Evolutionary conservation across 2,113 vertebrate species (phyloP).

Genomic region (Nothobranchius kuhntae): DNA sequence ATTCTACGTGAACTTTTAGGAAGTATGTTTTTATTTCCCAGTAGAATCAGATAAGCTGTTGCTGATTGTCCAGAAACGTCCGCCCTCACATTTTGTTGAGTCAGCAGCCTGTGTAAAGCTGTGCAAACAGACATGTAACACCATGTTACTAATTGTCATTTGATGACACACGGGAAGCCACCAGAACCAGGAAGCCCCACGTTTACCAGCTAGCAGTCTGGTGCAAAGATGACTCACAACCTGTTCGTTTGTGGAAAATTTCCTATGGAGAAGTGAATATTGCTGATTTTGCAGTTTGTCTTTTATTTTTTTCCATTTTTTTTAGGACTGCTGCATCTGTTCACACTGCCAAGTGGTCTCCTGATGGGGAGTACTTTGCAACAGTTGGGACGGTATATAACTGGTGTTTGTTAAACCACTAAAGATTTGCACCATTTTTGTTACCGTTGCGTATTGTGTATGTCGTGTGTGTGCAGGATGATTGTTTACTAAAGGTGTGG

Average conservation of each 20-base stretch:
- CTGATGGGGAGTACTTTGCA: conserved; percentile 98
- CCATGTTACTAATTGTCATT: conserved; percentile 36
- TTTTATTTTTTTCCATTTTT: conserved; percentile 19
- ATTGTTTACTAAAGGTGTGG: conserved; percentile 98
- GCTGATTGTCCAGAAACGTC: too few relatives aligned
- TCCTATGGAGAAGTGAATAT: conserved; percentile 42
- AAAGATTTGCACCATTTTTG: not conserved
- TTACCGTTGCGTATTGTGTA: not conserved
- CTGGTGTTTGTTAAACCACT: not conserved
- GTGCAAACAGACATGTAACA: conserved; percentile 30
- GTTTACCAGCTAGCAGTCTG: too few relatives aligned
- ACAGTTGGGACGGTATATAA: conserved; percentile 92
- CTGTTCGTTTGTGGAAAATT: not conserved
- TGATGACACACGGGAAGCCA: conserved; percentile 41
- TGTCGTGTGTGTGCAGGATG: conserved; percentile 81
- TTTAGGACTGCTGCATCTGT: conserved; percentile 92
- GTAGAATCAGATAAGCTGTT: too few relatives aligned
- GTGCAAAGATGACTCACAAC: not conserved
- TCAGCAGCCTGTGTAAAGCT: conserved; percentile 8
- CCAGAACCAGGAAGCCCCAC: conserved; percentile 26
- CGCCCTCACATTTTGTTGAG: not conserved
- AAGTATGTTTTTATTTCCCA: too few relatives aligned
- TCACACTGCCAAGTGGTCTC: conserved; percentile 95
- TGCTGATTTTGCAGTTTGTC: conserved; percentile 26
- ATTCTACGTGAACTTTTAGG: too few relatives aligned